Evolutionary conservation across 2,113 vertebrate species (phyloP).

Genomic region (Sterrhoptilus dennistouni): DNA sequence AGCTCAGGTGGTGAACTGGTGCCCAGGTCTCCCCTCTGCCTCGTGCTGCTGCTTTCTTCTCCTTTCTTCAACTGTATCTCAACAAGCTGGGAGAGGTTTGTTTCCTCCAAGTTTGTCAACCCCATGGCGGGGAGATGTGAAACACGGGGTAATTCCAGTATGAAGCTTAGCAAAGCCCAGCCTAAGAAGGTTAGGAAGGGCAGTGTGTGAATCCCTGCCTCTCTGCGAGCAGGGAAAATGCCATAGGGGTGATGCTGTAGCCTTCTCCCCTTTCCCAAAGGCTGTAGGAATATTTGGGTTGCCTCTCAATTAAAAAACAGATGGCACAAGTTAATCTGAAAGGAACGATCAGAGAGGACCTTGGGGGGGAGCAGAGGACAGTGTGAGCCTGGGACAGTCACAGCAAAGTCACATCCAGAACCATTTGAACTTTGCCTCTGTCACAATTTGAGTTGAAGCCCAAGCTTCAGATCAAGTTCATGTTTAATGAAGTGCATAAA

Average conservation of each 20-base stretch:
- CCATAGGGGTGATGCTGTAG: rapidly evolving
- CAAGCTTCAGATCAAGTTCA: constrained; percentile 45
- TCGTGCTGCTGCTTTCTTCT: constrained; percentile 27
- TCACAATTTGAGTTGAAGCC: constrained; percentile 31
- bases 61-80: constrained; percentile 11
- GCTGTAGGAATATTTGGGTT: background rate
- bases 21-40: background rate
- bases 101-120: background rate
- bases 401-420: constrained; percentile 11
- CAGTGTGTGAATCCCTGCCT: background rate
- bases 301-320: background rate
- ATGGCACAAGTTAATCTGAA: background rate
- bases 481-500: constrained; percentile 31
- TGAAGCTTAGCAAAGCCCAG: background rate
- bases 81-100: background rate
- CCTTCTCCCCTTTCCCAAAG: background rate
- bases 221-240: background rate
- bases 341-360: background rate
- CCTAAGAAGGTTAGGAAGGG: background rate
- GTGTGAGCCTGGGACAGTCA: background rate
- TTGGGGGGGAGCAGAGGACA: background rate
- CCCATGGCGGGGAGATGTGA: background rate
- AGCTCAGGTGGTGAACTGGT: constrained; percentile 68
- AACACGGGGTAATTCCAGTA: background rate
- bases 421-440: constrained; percentile 39